Base-by-base conservation (phyloP, 2,113 vertebrate genomes). In the Aix galericulata region DNA sequence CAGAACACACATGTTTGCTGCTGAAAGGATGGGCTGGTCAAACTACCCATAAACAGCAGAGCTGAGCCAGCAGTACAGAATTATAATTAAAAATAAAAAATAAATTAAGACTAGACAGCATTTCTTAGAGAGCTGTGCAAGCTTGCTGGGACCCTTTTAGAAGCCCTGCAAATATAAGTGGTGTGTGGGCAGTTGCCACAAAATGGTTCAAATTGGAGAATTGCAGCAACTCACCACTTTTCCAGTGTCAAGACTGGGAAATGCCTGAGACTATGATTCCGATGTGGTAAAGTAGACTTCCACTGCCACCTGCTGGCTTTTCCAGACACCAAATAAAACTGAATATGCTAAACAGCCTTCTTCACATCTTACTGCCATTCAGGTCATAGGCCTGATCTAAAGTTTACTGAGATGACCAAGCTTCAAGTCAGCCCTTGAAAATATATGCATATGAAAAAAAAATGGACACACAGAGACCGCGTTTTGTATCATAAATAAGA, bases 241-340 rank as follows among this genome's bases (percentile, higher is more conserved):
- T 31, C 25, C n/a, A 31, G n/a, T 18, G 2, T 38, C 8, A 8
- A 38, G 32, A 62, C 17, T 36, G 36, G 82, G 66, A 93, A 82
- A 81, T 8, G 77, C 13, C 27, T 25, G 6, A 50, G 53, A 23
- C 27, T 48, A 22, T 3, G 23, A 36, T 22, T 38, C 34, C 13
- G 9, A 4, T 0, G 6, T 52, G 44, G 64, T 74, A 91, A 93
- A 56, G 12, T 20, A 46, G 79, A 64, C 89, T 88, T 56, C 53
- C 76, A 94, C 93, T 97, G 97, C 97, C 97, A 97, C 85, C 97
- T 98, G 81, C 97, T 96, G 98, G 97, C 50, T 69, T 14, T 34
- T 34, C 5, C 32, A 66, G 31, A 50, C 34, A 79, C n/a, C 0
- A 1, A 82, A 8, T 3, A 69, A 58, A 46, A 74, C 40, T 68